These are phyloP conservation scores for Agapornis canus DNA, from an alignment of 2,797 vertebrate species.

Conservation along the genomic window DNA sequence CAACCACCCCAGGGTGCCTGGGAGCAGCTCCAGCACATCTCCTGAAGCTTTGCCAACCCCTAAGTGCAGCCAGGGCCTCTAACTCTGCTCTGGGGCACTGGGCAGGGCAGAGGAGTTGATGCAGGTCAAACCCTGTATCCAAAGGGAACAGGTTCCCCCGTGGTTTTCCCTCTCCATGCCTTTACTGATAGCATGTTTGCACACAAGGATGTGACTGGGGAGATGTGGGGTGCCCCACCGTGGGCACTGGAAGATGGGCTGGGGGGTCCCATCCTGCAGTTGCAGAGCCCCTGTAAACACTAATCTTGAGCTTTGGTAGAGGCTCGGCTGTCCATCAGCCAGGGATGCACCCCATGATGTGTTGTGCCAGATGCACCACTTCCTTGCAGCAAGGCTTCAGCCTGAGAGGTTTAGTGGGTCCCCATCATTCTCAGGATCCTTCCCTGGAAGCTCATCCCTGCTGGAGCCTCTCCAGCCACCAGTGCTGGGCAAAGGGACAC, in stretches of 20 bases:
- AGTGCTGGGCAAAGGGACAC: not conserved
- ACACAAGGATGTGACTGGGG: not conserved
- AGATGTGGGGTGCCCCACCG: too few relatives aligned
- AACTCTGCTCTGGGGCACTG: not conserved
- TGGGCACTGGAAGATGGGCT: not conserved
- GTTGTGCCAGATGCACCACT: rapidly evolving
- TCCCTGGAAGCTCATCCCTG: not conserved
- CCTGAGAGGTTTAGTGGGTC: not conserved
- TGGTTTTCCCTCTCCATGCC: not conserved
- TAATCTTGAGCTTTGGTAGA: not conserved
- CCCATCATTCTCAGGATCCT: not conserved
- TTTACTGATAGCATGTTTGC: not conserved
- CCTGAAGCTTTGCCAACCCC: not conserved
- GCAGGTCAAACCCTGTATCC: not conserved
- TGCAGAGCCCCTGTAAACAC: not conserved
- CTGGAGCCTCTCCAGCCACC: not conserved
- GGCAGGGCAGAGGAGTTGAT: not conserved
- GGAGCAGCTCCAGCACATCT: not conserved
- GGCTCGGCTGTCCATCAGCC: rapidly evolving
- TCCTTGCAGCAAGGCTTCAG: not conserved
- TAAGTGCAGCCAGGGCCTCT: not conserved
- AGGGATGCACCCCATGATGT: not conserved
- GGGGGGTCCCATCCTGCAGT: not conserved
- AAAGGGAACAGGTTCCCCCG: not conserved
- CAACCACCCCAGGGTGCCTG: not conserved